Evolutionary conservation across 1,140 invertebrate genomes (phyloP).

Genomic region (Penaeus indicus): DNA sequence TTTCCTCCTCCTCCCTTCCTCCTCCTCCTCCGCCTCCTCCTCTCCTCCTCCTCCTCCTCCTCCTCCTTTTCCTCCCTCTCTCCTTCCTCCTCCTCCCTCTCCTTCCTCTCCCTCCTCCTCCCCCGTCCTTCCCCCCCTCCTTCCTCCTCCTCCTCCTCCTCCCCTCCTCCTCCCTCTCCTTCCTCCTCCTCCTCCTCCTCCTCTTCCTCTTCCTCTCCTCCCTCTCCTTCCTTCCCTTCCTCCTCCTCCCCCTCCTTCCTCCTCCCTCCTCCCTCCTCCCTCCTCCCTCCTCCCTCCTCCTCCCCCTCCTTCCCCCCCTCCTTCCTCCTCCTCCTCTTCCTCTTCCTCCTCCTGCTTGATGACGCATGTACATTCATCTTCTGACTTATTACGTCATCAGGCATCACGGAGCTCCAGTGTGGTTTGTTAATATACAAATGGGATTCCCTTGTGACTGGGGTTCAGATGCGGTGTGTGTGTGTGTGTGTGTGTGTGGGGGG

Average conservation of each 20-base stretch:
- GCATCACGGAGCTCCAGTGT: too few species aligned
- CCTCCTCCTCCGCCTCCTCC: too few species aligned
- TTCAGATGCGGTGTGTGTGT: too few species aligned
- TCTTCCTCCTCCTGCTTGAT: neutral
- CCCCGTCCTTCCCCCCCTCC: neutral
- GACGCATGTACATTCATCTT: too few species aligned
- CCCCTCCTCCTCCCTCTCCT: neutral
- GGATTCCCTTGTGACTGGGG: too few species aligned
- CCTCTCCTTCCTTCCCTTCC: neutral
- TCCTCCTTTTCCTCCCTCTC: neutral
- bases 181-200: neutral
- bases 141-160: neutral
- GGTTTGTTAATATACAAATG: too few species aligned
- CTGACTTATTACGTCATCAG: too few species aligned
- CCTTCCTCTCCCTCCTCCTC: neutral
- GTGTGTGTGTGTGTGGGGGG: too few species aligned
- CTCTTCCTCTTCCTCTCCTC: neutral
- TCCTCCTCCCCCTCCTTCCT: neutral
- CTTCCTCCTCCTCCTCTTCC: neutral
- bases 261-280: neutral
- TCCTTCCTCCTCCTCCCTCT: neutral
- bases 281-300: neutral
- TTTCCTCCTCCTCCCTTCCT: too few species aligned
- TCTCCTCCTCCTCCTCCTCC: neutral
- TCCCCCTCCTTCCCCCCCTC: neutral